phyloP scores from a whole-genome alignment of 2,888 invertebrate genomes.

The Orthosia gracilis region DNA sequence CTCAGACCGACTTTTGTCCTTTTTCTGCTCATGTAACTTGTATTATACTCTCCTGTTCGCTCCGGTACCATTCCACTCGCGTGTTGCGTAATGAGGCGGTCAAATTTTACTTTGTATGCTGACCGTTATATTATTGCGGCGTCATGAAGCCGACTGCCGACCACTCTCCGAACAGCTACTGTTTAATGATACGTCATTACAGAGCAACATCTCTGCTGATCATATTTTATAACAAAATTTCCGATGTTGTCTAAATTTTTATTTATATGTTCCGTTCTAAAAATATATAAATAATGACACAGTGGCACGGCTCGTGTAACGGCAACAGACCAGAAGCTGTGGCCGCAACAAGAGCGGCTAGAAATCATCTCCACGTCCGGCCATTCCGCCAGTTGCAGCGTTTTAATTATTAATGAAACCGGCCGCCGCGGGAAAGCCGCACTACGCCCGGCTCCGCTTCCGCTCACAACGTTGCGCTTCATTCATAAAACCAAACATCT shows the following conservation, averaged over 20 bases:
- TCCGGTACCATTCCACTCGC: conserved; percentile 77
- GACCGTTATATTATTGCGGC: conserved; percentile 85
- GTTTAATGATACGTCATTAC: conserved; percentile 81
- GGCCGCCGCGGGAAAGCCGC: conserved; percentile 90
- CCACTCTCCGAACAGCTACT: conserved; percentile 79
- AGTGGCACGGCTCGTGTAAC: conserved; percentile 62
- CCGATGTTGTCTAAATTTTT: conserved; percentile 63
- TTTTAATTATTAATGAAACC: conserved; percentile 91
- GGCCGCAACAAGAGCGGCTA: conserved; percentile 81
- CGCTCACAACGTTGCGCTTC: conserved; percentile 90
- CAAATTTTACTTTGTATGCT: conserved; percentile 86
- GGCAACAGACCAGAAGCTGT: conserved; percentile 76
- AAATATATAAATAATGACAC: conserved; percentile 62
- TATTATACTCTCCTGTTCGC: conserved; percentile 76
- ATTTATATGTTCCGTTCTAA: conserved; percentile 70
- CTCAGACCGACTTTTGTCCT: conserved; percentile 72
- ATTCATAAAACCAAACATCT: conserved; percentile 87
- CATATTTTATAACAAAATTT: conserved; percentile 65
- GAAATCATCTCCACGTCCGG: conserved; percentile 90
- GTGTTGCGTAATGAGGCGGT: conserved; percentile 86
- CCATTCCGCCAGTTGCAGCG: conserved; percentile 87
- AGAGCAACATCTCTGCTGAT: conserved; percentile 71
- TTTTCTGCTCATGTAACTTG: conserved; percentile 70
- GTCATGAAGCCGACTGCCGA: conserved; percentile 75
- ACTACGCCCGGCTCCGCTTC: conserved; percentile 88